phyloP scores from a whole-genome alignment of 2,888 invertebrate genomes.

The Rhimphoctona megacephalus region DNA sequence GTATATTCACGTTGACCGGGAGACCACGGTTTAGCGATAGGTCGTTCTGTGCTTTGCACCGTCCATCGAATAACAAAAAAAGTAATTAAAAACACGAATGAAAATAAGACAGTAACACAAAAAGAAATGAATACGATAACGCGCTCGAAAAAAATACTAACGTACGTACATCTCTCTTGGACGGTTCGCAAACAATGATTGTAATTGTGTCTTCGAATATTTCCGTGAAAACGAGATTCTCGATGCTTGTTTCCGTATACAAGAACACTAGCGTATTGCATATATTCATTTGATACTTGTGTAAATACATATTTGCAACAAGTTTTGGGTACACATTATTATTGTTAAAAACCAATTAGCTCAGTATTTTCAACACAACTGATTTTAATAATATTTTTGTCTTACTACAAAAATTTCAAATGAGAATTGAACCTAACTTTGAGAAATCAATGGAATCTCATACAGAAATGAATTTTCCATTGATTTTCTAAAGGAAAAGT shows the following conservation, averaged over 20 bases:
- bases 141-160: slow-evolving; percentile 11
- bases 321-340: background rate
- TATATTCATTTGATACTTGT: background rate
- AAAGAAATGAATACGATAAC: slow-evolving; percentile 15
- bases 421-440: background rate
- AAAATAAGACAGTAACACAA: background rate
- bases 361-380: background rate
- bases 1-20: slow-evolving; percentile 96
- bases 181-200: slow-evolving; percentile 17
- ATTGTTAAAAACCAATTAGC: background rate
- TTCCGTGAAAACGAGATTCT: slow-evolving; percentile 36
- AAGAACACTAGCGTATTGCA: background rate
- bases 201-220: slow-evolving; percentile 8
- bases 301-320: background rate
- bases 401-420: background rate
- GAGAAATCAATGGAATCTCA: background rate
- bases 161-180: slow-evolving; percentile 26
- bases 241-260: slow-evolving; percentile 10
- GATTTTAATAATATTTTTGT: background rate
- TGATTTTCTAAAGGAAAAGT: background rate
- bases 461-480: background rate
- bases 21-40: slow-evolving; percentile 90
- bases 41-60: slow-evolving; percentile 80
- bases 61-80: slow-evolving; percentile 79
- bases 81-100: slow-evolving; percentile 35